Evolutionary conservation across 2,113 vertebrate genomes (phyloP), one percentile per base, ranked within the genome.

Genomic region (Reinhardtius hippoglossoides): DNA sequence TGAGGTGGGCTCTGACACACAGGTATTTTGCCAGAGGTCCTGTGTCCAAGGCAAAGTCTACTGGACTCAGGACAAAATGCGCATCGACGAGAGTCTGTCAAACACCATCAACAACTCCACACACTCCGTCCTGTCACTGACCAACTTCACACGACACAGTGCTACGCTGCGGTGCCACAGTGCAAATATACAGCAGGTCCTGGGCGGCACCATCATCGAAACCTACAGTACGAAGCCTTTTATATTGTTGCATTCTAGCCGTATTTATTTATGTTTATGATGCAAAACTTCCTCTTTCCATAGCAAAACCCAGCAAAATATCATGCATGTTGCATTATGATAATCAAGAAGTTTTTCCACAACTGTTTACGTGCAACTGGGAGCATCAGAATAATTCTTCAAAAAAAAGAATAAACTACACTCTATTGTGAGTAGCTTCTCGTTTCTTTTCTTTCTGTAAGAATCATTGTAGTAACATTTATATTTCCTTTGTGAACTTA

Each of bases 281-380:
- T 54, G 1, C 6, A 24, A 8, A 2, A 1, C 1, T 67, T 14
- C 40, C 8, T 78, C 56, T 54, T 74, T 74, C 15, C 64, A 40
- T 75, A 93, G 92, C 78, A 35, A 91, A 84, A 83, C 92, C 91
- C 56, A 69, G 24, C 31, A 84, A 88, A 0, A 40, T 93, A 23
- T 76, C 76, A 1, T 93, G 92, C 57, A 2, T 69, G 2, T 66
- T 71, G 1, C n/a, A 85, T 62, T 50, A 54, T 24, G 0, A 23
- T 4, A 5, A 35, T 6, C 20, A 52, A 20, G 0, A 0, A 0
- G 20, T 27, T 27, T 0, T 3, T 1, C 85, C 86, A 9, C 0
- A 84, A 0, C 7, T 16, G 2, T 60, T 92, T 1, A 87, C 52
- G 0, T 93, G 92, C 80, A 81, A 0, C 21, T 93, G 92, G 92